These are phyloP conservation scores for Papilio xuthus DNA, from an alignment of 1,140 invertebrate genomes.

Conservation along the genomic window DNA sequence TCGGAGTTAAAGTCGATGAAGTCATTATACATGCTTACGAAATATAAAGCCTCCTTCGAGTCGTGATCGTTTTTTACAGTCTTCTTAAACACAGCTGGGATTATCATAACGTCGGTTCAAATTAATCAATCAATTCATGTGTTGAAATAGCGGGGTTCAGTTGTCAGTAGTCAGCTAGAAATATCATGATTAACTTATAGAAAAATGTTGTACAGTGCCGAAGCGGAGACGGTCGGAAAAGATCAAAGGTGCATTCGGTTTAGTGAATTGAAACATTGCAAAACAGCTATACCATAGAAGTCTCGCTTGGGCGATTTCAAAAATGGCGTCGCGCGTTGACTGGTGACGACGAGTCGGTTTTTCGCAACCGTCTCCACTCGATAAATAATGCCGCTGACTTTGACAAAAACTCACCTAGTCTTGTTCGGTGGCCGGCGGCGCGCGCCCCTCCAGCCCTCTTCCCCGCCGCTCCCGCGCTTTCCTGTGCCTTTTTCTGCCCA, in stretches of 20 bases:
- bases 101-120: slow-evolving; percentile 45
- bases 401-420: slow-evolving; percentile 81
- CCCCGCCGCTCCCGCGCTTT: slow-evolving; percentile 52
- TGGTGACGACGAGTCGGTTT: slow-evolving; percentile 76
- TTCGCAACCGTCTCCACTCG: slow-evolving; percentile 79
- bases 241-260: slow-evolving; percentile 66
- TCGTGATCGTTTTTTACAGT: slow-evolving; percentile 45
- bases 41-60: slow-evolving; percentile 57
- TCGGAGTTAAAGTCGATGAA: slow-evolving; percentile 59
- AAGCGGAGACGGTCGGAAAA: slow-evolving; percentile 70
- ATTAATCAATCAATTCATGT: slow-evolving; percentile 44
- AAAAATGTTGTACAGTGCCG: background rate
- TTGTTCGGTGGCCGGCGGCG: slow-evolving; percentile 75
- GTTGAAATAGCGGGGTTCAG: slow-evolving; percentile 25
- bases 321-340: slow-evolving; percentile 74
- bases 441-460: slow-evolving; percentile 54
- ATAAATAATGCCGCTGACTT: slow-evolving; percentile 80
- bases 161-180: slow-evolving; percentile 31
- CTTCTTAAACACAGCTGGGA: slow-evolving; percentile 46
- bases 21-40: slow-evolving; percentile 71
- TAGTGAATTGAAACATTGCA: slow-evolving; percentile 79
- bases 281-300: slow-evolving; percentile 70
- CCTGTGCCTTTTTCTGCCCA: slow-evolving; percentile 72
- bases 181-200: background rate
- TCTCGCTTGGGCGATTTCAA: slow-evolving; percentile 73